Evolutionary conservation across 2,888 invertebrate genomes (phyloP).

Genomic region (Taphrorychus bicolor): DNA sequence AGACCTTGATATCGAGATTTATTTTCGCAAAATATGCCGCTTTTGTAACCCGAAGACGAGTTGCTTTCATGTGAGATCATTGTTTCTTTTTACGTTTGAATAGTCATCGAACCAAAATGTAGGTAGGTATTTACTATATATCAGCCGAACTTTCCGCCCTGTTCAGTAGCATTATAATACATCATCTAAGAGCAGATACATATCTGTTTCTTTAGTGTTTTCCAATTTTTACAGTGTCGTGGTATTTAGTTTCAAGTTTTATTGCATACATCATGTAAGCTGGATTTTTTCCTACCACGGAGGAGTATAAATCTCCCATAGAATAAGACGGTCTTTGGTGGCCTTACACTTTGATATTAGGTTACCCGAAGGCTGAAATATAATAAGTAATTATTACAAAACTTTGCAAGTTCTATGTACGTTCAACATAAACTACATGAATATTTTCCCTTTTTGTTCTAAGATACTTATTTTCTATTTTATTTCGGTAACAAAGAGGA

Average conservation of each 20-base stretch:
- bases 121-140: neutral
- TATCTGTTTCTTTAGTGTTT: slow-evolving; percentile 4
- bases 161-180: neutral
- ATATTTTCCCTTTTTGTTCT: no score
- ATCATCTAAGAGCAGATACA: neutral
- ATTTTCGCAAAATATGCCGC: slow-evolving; percentile 34
- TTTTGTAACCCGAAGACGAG: slow-evolving; percentile 26
- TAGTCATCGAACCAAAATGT: slow-evolving; percentile 31
- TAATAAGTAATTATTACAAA: no score
- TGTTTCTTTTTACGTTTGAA: slow-evolving; percentile 29
- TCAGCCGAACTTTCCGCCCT: no score
- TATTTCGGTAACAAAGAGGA: no score
- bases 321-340: slow-evolving; percentile 30
- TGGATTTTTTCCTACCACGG: slow-evolving; percentile 13
- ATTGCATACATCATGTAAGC: slow-evolving; percentile 29
- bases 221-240: slow-evolving; percentile 16
- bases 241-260: slow-evolving; percentile 36
- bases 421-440: no score
- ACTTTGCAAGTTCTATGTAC: no score
- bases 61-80: slow-evolving; percentile 25
- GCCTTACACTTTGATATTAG: slow-evolving; percentile 32
- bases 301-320: slow-evolving; percentile 25
- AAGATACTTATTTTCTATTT: no score
- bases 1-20: slow-evolving; percentile 37
- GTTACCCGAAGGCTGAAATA: slow-evolving; percentile 28